Conservation (phyloP, 2,113 vertebrate species). For the Mormyrus lacerda region DNA sequence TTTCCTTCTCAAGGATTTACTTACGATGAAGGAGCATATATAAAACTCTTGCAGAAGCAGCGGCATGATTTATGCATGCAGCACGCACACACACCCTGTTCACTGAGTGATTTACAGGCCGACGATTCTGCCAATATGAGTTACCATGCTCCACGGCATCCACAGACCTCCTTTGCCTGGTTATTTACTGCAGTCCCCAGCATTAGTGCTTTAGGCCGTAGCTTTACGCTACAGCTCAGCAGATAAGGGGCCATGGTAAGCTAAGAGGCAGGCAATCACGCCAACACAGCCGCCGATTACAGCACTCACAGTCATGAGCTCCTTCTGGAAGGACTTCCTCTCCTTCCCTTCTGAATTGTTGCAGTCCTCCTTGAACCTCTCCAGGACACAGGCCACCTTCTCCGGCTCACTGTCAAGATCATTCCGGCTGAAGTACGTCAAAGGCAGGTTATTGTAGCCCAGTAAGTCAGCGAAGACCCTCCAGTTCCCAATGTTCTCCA, state of each 20-base stretch:
- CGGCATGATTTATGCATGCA: conserved; percentile 27
- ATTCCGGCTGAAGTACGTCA: conserved; percentile 78
- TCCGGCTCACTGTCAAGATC: conserved; percentile 86
- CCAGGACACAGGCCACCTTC: conserved; percentile 83
- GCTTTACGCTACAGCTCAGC: conserved; percentile 14
- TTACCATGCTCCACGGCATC: conserved; percentile 35
- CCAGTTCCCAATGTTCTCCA: conserved; percentile 94
- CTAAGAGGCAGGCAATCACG: conserved; percentile 6
- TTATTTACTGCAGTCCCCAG: conserved; percentile 44
- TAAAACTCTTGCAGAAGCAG: conserved; percentile 1
- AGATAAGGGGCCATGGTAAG: conserved; percentile 17
- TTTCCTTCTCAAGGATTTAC: not conserved
- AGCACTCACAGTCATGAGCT: conserved; percentile 80
- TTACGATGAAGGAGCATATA: conserved; percentile 3
- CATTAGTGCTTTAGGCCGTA: conserved; percentile 32
- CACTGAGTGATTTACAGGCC: conserved; percentile 11
- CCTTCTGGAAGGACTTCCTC: conserved; percentile 94
- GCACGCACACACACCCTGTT: conserved; percentile 17
- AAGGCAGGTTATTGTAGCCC: conserved; percentile 74
- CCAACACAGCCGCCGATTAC: not conserved
- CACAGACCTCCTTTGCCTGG: conserved; percentile 17
- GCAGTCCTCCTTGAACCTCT: conserved; percentile 93
- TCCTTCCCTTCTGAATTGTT: conserved; percentile 78
- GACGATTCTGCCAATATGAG: conserved; percentile 26
- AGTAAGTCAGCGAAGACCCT: conserved; percentile 81